Conservation (phyloP, 2,888 invertebrate genomes). For the Aplocera efformata region DNA sequence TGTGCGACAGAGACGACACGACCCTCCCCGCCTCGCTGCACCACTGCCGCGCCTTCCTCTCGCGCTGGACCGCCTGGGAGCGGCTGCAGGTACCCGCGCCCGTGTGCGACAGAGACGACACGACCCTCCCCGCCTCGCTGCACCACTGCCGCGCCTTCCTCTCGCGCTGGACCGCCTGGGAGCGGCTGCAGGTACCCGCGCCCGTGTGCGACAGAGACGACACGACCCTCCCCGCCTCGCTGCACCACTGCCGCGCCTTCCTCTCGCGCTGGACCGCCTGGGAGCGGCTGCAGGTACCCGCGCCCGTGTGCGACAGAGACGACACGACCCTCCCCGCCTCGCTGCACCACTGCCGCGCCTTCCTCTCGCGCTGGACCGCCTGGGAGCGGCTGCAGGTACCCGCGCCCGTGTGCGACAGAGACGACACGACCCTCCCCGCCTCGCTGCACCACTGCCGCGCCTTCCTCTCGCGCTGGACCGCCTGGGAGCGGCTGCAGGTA, state of each 20-base stretch:
- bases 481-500: conserved; percentile 50
- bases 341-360: conserved; percentile 28
- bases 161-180: conserved; percentile 42
- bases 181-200: conserved; percentile 13
- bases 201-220: conserved; percentile 9
- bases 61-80: conserved; percentile 21
- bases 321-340: conserved; percentile 85
- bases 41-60: conserved; percentile 84
- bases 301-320: conserved; percentile 84
- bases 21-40: conserved; percentile 93
- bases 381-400: conserved; percentile 52
- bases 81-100: conserved; percentile 9
- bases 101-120: conserved; percentile 10
- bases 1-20: conserved; percentile 10
- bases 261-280: conserved; percentile 67
- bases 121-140: conserved; percentile 91
- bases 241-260: conserved; percentile 84
- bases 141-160: conserved; percentile 84
- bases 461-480: no score
- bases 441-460: conserved; percentile 28
- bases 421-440: conserved; percentile 87
- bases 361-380: no score
- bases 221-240: conserved; percentile 89
- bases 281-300: conserved; percentile 17
- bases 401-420: conserved; percentile 83